Evolutionary conservation across 2,797 vertebrate species (phyloP).

Genomic region (Chaenodraco wilsoni): DNA sequence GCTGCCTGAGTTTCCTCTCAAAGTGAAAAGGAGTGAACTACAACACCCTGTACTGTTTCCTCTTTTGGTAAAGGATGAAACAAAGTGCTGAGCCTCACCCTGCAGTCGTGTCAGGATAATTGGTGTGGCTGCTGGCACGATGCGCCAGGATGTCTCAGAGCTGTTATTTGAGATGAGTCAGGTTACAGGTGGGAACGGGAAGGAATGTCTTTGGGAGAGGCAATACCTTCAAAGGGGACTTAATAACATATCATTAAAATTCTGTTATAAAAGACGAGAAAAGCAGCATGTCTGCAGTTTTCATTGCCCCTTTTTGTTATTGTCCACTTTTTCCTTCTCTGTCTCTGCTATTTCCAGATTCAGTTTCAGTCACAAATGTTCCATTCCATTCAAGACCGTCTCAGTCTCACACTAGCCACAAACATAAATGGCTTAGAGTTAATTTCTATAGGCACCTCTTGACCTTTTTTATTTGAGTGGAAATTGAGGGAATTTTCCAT

Average conservation of each 20-base stretch:
- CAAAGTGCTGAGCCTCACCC: conserved; percentile 61
- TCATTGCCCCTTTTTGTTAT: conserved; percentile 3
- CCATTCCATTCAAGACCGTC: not conserved
- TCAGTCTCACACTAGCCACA: not conserved
- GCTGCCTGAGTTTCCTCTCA: conserved; percentile 41
- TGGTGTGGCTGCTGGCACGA: conserved; percentile 69
- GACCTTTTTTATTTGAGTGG: not conserved
- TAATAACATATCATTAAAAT: conserved; percentile 32
- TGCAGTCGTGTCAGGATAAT: conserved; percentile 70
- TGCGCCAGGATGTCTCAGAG: conserved; percentile 58
- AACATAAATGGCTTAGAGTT: not conserved
- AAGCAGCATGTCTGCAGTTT: not conserved
- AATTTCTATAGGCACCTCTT: not conserved
- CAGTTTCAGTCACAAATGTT: not conserved
- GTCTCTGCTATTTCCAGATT: conserved; percentile 6
- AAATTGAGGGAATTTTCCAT: not conserved
- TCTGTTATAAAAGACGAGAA: not conserved
- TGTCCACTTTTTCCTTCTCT: conserved; percentile 2
- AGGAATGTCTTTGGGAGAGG: conserved; percentile 41
- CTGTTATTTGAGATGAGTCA: conserved; percentile 74
- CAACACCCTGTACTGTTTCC: conserved; percentile 60
- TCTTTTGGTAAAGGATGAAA: conserved; percentile 63
- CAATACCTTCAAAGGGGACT: conserved; percentile 24
- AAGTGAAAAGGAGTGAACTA: conserved; percentile 53
- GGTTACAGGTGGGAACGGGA: conserved; percentile 64